These are phyloP conservation scores for Zapus hudsonius DNA, from an alignment of 2,113 vertebrate genomes.

Conservation along the genomic window DNA sequence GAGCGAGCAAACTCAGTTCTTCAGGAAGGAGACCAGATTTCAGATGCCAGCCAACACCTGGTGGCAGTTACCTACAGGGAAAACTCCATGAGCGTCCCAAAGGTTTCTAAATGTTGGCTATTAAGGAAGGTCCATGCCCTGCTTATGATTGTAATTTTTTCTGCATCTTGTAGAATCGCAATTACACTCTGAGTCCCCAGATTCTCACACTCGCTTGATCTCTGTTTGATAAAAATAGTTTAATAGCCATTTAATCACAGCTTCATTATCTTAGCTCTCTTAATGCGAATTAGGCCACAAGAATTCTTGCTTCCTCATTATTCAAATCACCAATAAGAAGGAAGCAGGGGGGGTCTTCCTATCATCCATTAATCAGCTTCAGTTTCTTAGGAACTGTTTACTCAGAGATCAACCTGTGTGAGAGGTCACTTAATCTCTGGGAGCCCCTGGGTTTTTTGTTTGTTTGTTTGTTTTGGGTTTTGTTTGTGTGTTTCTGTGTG, in stretches of 20 bases:
- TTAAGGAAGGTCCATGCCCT: constrained; percentile 49
- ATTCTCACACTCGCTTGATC: constrained; percentile 72
- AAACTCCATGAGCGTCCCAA: constrained; percentile 42
- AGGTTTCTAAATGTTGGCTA: constrained; percentile 54
- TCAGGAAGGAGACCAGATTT: constrained; percentile 30
- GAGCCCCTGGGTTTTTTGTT: background rate
- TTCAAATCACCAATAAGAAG: constrained; percentile 80
- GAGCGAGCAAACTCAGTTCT: constrained; percentile 20
- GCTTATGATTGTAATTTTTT: constrained; percentile 70
- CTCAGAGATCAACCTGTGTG: constrained; percentile 54
- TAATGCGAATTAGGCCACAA: constrained; percentile 77
- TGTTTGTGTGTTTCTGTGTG: too few relatives aligned
- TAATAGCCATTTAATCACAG: constrained; percentile 82
- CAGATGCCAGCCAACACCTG: background rate
- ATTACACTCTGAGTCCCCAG: constrained; percentile 70
- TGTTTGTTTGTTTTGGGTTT: background rate
- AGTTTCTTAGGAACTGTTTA: constrained; percentile 63
- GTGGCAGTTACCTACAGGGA: constrained; percentile 8
- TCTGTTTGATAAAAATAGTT: constrained; percentile 78
- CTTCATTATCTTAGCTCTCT: constrained; percentile 82
- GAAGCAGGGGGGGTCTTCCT: constrained; percentile 62
- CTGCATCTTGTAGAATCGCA: constrained; percentile 74
- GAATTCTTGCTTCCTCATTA: constrained; percentile 74
- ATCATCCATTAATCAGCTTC: constrained; percentile 74
- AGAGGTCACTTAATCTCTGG: constrained; percentile 58